Conservation (phyloP, 2,888 invertebrate genomes). For the Drosophila formosana region DNA sequence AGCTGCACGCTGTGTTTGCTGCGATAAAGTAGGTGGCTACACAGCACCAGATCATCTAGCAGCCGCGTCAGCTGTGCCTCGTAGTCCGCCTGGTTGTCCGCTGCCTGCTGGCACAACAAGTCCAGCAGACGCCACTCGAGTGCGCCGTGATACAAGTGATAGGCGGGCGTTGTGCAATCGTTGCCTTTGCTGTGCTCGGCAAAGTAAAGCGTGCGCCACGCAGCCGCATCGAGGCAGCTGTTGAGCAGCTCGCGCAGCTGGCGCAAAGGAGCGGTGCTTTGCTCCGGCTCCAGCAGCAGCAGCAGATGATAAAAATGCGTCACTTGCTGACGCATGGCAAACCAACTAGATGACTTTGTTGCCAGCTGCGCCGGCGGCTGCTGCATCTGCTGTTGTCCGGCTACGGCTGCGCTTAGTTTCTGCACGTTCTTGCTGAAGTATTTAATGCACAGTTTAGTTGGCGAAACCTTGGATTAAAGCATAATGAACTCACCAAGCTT, state of each 20-base stretch:
- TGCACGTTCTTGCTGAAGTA: constrained; percentile 80
- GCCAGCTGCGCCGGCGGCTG: constrained; percentile 6
- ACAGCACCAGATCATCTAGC: constrained; percentile 72
- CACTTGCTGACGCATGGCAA: constrained; percentile 72
- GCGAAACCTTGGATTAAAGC: neutral
- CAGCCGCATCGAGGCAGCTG: constrained; percentile 65
- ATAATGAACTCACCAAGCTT: constrained; percentile 74
- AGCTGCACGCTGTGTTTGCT: constrained; percentile 85
- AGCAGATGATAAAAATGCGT: constrained; percentile 79
- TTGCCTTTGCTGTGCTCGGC: constrained; percentile 82
- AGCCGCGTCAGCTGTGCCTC: constrained; percentile 68
- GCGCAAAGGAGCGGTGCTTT: constrained; percentile 47
- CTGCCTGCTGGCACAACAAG: constrained; percentile 64
- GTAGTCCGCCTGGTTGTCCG: constrained; percentile 6
- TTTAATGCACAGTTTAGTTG: neutral
- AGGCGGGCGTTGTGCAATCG: constrained; percentile 81
- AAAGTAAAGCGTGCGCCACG: constrained; percentile 77
- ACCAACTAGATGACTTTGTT: constrained; percentile 43
- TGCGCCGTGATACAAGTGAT: constrained; percentile 84
- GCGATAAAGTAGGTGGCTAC: constrained; percentile 70
- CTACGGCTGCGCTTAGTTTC: constrained; percentile 69
- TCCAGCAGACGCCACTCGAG: constrained; percentile 84
- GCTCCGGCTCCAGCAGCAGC: constrained; percentile 36
- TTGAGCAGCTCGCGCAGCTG: constrained; percentile 74
- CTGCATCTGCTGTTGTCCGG: constrained; percentile 52